Evolutionary conservation across 2,888 invertebrate species (phyloP).

Genomic region (Polyommatus iphigenia): DNA sequence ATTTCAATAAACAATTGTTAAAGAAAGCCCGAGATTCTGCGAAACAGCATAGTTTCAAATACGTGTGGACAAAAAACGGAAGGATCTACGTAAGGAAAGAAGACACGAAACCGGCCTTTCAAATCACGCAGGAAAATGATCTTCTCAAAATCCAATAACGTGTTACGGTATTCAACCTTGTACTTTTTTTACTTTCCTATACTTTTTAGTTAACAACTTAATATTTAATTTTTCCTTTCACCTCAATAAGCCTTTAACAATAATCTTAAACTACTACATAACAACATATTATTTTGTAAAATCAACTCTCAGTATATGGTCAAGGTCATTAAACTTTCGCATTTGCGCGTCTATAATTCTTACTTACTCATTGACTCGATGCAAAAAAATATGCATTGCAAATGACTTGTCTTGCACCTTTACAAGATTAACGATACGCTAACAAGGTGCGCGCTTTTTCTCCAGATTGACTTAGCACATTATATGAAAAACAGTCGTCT

Average conservation of each 20-base stretch:
- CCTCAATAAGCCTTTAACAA: not conserved
- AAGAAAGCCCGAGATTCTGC: conserved; percentile 18
- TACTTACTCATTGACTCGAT: not conserved
- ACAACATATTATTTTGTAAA: not conserved
- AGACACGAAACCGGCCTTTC: too few relatives aligned
- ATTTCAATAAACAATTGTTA: conserved; percentile 9
- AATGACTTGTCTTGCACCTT: conserved; percentile 9
- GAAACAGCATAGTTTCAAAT: conserved; percentile 26
- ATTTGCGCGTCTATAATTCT: not conserved
- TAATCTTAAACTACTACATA: too few relatives aligned
- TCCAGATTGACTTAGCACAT: not conserved
- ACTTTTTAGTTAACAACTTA: not conserved
- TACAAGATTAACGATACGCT: not conserved
- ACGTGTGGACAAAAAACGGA: conserved; percentile 36
- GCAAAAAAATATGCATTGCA: not conserved
- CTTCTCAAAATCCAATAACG: conserved; percentile 19
- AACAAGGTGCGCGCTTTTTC: not conserved
- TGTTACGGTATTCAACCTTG: not conserved
- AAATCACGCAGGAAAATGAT: too few relatives aligned
- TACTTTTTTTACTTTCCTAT: not conserved
- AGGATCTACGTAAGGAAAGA: conserved; percentile 34
- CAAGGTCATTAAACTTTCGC: not conserved
- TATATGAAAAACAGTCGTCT: not conserved
- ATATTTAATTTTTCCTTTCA: not conserved
- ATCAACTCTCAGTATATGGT: not conserved